Conservation (phyloP, 2,888 invertebrate genomes). For the Leptura quadrifasciata region DNA sequence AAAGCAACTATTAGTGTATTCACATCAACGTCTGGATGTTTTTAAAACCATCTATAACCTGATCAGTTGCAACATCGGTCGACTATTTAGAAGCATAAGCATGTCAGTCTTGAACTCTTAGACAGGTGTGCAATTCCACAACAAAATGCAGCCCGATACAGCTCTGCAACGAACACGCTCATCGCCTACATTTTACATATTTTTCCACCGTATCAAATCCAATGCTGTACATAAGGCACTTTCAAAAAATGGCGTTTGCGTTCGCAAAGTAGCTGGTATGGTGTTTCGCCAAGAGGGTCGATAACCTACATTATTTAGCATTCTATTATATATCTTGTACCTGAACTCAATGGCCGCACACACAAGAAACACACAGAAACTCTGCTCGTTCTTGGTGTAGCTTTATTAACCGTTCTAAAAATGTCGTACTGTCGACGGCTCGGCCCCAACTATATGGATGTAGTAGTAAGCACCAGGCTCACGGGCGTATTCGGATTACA, state of each 20-base stretch:
- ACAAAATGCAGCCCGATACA: neutral
- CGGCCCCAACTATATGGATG: slow-evolving; percentile 29
- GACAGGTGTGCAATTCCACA: neutral
- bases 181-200: neutral
- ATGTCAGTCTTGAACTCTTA: neutral
- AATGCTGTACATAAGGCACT: slow-evolving; percentile 13
- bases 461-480: slow-evolving; percentile 15
- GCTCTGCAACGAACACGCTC: neutral
- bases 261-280: slow-evolving; percentile 40
- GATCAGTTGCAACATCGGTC: neutral
- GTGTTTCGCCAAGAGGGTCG: slow-evolving; percentile 65
- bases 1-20: too few species aligned
- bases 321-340: slow-evolving; percentile 70
- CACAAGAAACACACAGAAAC: slow-evolving; percentile 54
- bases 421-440: slow-evolving; percentile 61
- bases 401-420: slow-evolving; percentile 72
- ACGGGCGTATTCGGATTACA: slow-evolving; percentile 50
- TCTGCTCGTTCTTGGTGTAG: slow-evolving; percentile 60
- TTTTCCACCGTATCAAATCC: slow-evolving; percentile 16
- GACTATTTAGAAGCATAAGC: neutral
- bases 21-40: too few species aligned
- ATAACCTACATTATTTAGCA: slow-evolving; percentile 74
- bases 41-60: neutral
- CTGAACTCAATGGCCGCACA: slow-evolving; percentile 68
- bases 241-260: slow-evolving; percentile 50